A percentile compares a stretch with the other conserved stretches of the same genome.
These are phyloP conservation scores for Ganaspis brasiliensis DNA, from an alignment of 2,888 invertebrate genomes.

Conservation along the genomic window DNA sequence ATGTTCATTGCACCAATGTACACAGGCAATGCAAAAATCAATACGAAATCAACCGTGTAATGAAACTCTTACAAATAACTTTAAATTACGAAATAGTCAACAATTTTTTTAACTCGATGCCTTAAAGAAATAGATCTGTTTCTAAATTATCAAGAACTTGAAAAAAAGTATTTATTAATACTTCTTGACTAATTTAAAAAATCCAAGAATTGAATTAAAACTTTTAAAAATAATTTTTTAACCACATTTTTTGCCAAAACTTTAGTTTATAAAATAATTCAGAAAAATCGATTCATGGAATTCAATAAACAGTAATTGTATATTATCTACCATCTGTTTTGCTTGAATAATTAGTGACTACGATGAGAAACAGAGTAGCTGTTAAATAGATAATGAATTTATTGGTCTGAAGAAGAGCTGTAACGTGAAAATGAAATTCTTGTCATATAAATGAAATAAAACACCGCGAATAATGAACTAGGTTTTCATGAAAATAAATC, in stretches of 20 bases:
- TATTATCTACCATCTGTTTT: slow-evolving; percentile 26
- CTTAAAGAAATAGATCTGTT: no score
- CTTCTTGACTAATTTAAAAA: no score
- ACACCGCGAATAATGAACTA: no score
- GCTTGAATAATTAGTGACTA: slow-evolving; percentile 1
- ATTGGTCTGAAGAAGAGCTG: slow-evolving; percentile 16
- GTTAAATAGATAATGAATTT: slow-evolving; percentile 17
- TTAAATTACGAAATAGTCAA: neutral
- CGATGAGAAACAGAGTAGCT: slow-evolving; percentile 11
- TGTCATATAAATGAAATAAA: slow-evolving; percentile 7
- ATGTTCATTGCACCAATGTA: slow-evolving; percentile 11
- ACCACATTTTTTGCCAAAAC: no score
- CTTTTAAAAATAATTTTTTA: no score
- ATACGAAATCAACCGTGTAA: slow-evolving; percentile 23
- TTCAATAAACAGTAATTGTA: neutral
- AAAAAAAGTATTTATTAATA: no score
- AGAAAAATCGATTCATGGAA: neutral
- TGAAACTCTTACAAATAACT: neutral
- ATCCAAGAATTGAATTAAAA: no score
- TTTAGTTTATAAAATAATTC: no score
- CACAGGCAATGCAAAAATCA: slow-evolving; percentile 2
- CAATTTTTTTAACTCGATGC: neutral
- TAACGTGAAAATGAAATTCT: slow-evolving; percentile 14
- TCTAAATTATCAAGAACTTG: no score
- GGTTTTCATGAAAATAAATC: no score